Evolutionary conservation across 2,113 vertebrate genomes (phyloP).

Genomic region (Neodon shergylaensis): DNA sequence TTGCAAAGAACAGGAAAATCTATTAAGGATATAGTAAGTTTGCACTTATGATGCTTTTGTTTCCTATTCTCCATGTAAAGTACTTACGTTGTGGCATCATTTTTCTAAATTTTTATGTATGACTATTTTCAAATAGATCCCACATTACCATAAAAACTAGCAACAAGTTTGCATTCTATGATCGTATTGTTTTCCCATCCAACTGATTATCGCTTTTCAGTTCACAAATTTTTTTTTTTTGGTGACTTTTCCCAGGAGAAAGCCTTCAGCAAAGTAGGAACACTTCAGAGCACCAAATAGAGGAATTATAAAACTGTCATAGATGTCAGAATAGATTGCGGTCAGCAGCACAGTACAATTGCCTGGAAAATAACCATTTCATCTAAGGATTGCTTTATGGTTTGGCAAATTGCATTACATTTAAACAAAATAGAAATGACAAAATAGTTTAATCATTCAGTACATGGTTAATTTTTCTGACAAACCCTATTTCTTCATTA

Average conservation of each 20-base stretch:
- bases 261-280: slow-evolving; percentile 82
- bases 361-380: slow-evolving; percentile 86
- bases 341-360: slow-evolving; percentile 83
- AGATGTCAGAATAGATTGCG: slow-evolving; percentile 87
- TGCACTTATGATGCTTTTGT: background rate
- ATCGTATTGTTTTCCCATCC: slow-evolving; percentile 69
- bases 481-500: slow-evolving; percentile 61
- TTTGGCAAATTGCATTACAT: slow-evolving; percentile 86
- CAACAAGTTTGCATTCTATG: slow-evolving; percentile 31
- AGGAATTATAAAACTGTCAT: slow-evolving; percentile 88
- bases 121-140: slow-evolving; percentile 53
- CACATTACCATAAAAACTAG: slow-evolving; percentile 56
- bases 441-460: slow-evolving; percentile 84
- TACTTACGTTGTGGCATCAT: background rate
- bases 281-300: slow-evolving; percentile 83
- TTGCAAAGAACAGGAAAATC: background rate
- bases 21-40: background rate
- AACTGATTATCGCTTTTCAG: slow-evolving; percentile 81
- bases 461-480: slow-evolving; percentile 74
- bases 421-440: slow-evolving; percentile 84
- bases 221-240: slow-evolving; percentile 83
- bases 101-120: slow-evolving; percentile 23
- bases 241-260: slow-evolving; percentile 81
- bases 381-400: slow-evolving; percentile 85
- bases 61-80: background rate